Percentiles rank a stretch among this genome's conserved stretches.
Evolutionary conservation across 1,140 invertebrate genomes (phyloP).

Genomic region (Hetaerina americana): DNA sequence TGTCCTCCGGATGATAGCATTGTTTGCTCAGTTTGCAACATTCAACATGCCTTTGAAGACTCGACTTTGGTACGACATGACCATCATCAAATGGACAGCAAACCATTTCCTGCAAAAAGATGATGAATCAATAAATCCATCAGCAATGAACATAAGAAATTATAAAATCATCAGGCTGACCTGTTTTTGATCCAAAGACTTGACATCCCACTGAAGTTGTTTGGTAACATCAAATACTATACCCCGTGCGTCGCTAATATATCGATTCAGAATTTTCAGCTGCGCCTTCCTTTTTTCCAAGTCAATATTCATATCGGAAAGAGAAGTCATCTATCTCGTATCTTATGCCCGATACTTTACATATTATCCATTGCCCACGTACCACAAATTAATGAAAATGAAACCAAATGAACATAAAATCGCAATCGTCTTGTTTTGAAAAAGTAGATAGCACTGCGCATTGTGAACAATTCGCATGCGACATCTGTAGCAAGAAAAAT

Average conservation of each 20-base stretch:
- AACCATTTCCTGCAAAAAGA: conserved; percentile 18
- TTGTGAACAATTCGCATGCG: too few species aligned
- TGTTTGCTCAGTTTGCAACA: conserved; percentile 33
- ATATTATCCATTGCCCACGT: too few species aligned
- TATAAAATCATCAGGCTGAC: background rate
- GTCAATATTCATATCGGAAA: too few species aligned
- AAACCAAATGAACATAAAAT: too few species aligned
- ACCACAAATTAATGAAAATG: too few species aligned
- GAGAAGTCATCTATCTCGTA: too few species aligned
- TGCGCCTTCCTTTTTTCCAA: too few species aligned
- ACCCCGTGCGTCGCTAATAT: background rate
- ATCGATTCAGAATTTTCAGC: background rate
- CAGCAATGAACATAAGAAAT: background rate
- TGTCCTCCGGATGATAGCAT: conserved; percentile 31
- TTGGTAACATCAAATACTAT: background rate
- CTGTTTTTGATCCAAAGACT: background rate
- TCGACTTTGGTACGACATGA: conserved; percentile 29
- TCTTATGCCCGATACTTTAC: too few species aligned
- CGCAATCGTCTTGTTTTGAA: too few species aligned
- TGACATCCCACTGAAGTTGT: background rate
- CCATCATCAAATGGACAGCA: conserved; percentile 31
- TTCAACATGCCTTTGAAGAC: conserved; percentile 29
- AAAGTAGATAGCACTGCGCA: too few species aligned
- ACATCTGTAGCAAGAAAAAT: too few species aligned
- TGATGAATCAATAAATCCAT: background rate